Conservation (phyloP, 2,888 invertebrate genomes). For the Poecilus cupreus region DNA sequence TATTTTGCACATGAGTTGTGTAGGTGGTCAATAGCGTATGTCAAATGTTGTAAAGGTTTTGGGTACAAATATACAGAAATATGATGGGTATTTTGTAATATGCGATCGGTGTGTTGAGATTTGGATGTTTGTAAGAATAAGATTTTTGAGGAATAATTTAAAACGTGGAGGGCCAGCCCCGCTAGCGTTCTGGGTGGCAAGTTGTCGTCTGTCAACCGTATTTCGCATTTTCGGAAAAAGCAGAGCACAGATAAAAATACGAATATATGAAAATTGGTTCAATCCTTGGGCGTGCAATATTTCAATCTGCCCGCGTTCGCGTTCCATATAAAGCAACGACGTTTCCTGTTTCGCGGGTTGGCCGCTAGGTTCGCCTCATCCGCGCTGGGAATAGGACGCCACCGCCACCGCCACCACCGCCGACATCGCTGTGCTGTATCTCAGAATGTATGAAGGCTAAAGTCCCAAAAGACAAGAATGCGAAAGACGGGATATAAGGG, state of each 20-base stretch:
- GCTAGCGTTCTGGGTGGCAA: neutral
- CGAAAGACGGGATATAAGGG: constrained; percentile 67
- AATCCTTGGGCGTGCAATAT: constrained; percentile 72
- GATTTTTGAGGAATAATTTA: constrained; percentile 27
- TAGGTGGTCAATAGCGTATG: too few relatives aligned
- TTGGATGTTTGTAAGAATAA: neutral
- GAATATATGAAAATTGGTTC: constrained; percentile 72
- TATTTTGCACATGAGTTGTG: too few relatives aligned
- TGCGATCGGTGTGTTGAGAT: neutral
- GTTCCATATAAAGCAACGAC: constrained; percentile 66
- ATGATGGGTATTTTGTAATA: neutral
- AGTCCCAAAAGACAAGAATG: constrained; percentile 72
- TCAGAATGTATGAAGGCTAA: constrained; percentile 69
- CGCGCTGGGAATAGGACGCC: constrained; percentile 68
- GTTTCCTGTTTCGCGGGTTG: constrained; percentile 70
- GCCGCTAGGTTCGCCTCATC: constrained; percentile 61
- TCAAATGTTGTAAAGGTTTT: too few relatives aligned
- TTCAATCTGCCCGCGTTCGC: constrained; percentile 68
- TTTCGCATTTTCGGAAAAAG: constrained; percentile 54
- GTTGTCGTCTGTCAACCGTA: constrained; percentile 43
- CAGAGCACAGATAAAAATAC: constrained; percentile 62
- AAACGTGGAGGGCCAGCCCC: neutral
- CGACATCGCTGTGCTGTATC: constrained; percentile 33
- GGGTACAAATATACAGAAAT: too few relatives aligned
- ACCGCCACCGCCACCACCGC: neutral